Evolutionary conservation across 2,888 invertebrate species (phyloP).

Genomic region (Cremastinae sp.): DNA sequence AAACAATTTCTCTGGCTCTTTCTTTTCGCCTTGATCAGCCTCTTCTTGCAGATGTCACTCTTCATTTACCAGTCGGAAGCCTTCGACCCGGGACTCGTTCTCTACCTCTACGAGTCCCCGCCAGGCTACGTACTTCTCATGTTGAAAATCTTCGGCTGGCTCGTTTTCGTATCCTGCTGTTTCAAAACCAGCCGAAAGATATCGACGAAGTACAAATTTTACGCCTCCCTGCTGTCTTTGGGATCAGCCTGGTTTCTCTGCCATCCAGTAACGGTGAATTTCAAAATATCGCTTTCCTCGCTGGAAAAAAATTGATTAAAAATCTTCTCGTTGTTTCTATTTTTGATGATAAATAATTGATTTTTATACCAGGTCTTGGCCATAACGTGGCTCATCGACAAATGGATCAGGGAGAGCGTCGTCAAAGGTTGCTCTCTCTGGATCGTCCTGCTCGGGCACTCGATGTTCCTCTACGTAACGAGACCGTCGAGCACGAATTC

Average conservation of each 20-base stretch:
- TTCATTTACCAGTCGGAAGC: conserved; percentile 92
- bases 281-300: too few relatives aligned
- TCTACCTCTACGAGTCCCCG: conserved; percentile 94
- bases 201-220: conserved; percentile 71
- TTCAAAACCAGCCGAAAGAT: conserved; percentile 77
- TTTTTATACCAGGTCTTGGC: conserved; percentile 85
- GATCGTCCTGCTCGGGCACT: conserved; percentile 74
- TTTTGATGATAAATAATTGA: background rate
- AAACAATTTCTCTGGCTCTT: conserved; percentile 89
- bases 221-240: conserved; percentile 72
- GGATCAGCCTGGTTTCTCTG: conserved; percentile 76
- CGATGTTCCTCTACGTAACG: conserved; percentile 74
- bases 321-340: too few relatives aligned
- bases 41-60: conserved; percentile 87
- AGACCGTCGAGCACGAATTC: conserved; percentile 72
- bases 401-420: conserved; percentile 90
- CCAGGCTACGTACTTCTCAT: conserved; percentile 92
- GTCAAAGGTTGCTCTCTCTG: conserved; percentile 80
- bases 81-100: conserved; percentile 94
- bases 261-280: conserved; percentile 74
- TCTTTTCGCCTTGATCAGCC: conserved; percentile 89
- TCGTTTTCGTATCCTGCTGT: conserved; percentile 85
- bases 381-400: conserved; percentile 84
- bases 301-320: too few relatives aligned
- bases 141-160: conserved; percentile 90